Conservation (phyloP, 2,113 vertebrate genomes). For the Pangasianodon hypophthalmus region DNA sequence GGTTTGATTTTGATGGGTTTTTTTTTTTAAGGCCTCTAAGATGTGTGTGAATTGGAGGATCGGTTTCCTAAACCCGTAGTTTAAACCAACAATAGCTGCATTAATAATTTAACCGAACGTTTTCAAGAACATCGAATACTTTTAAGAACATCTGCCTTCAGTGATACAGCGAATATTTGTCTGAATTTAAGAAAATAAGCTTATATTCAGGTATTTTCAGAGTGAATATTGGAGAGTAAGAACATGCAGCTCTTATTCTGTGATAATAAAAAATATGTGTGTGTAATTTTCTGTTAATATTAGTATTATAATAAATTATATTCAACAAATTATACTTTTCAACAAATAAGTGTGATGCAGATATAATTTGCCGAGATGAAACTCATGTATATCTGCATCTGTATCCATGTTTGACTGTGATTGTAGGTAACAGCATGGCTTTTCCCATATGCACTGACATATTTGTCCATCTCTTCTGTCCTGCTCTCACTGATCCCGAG, state of each 20-base stretch:
- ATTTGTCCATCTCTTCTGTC: constrained; percentile 47
- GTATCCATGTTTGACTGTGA: neutral
- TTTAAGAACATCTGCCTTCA: neutral
- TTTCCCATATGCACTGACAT: neutral
- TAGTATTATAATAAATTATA: neutral
- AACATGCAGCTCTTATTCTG: neutral
- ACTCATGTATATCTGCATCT: neutral
- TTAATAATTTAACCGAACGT: neutral
- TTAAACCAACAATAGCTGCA: neutral
- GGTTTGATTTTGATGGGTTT: neutral
- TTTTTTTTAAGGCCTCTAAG: neutral
- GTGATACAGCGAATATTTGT: neutral
- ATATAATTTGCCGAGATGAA: neutral
- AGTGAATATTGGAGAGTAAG: neutral
- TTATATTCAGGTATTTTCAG: neutral
- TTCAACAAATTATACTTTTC: neutral
- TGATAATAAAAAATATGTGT: neutral
- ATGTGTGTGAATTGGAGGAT: neutral
- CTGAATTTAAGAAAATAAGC: neutral
- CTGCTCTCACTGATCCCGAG: constrained; percentile 49
- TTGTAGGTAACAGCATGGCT: neutral
- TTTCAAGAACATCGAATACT: neutral
- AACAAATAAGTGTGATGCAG: neutral
- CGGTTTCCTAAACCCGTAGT: neutral
- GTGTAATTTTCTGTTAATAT: neutral